Conservation (phyloP, 2,888 invertebrate species). For the Microdon myrmicae region DNA sequence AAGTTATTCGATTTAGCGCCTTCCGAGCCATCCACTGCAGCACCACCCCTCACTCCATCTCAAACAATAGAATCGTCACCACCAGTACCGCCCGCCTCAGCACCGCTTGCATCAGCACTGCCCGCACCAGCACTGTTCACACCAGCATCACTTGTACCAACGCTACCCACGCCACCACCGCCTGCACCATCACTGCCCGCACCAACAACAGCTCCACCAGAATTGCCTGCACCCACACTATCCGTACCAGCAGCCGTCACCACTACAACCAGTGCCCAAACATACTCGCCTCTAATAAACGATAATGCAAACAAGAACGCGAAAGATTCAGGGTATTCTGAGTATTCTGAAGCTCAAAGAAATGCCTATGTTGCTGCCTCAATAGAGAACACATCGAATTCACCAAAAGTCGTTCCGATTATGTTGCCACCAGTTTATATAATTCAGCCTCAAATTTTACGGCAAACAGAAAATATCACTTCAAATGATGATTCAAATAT, state of each 20-base stretch:
- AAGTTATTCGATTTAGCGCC: background rate
- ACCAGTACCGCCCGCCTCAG: conserved; percentile 1
- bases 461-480: too few species aligned
- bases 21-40: conserved; percentile 3
- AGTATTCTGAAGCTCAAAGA: too few species aligned
- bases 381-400: too few species aligned
- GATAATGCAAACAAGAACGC: background rate
- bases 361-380: too few species aligned
- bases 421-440: too few species aligned
- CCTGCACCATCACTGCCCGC: background rate
- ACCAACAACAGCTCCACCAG: conserved; percentile 1
- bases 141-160: background rate
- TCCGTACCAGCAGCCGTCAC: background rate
- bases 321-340: too few species aligned
- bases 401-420: too few species aligned
- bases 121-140: conserved; percentile 1
- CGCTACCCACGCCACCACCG: background rate
- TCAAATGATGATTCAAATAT: too few species aligned
- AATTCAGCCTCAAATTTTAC: too few species aligned
- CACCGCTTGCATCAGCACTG: too few species aligned
- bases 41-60: background rate
- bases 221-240: conserved; percentile 6
- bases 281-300: conserved; percentile 6
- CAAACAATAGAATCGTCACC: conserved; percentile 4
- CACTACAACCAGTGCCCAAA: conserved; percentile 1